Percentiles rank a stretch among this genome's conserved stretches.
These are phyloP conservation scores for Alfaro cultratus DNA, from an alignment of 2,797 vertebrate genomes.

Conservation along the genomic window DNA sequence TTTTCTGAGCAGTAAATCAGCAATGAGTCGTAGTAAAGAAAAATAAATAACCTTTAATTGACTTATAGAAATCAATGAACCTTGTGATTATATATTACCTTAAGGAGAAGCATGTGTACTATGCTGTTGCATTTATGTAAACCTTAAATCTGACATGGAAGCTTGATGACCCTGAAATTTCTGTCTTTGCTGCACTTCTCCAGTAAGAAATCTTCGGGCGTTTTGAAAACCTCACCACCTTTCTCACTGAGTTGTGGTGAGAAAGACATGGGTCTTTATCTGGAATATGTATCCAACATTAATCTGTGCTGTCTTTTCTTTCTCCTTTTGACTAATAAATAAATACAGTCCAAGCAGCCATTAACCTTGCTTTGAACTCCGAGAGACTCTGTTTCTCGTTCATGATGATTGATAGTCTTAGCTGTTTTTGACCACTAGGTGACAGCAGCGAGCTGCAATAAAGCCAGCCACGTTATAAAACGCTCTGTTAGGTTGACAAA, in stretches of 20 bases:
- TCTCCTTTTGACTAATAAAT: not conserved
- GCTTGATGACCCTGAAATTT: not conserved
- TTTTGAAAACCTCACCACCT: not conserved
- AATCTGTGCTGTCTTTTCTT: not conserved
- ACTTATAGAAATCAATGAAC: not conserved
- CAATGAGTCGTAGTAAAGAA: not conserved
- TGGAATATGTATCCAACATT: not conserved
- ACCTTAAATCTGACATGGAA: not conserved
- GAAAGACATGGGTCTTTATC: not conserved
- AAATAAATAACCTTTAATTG: not conserved
- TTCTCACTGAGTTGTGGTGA: not conserved
- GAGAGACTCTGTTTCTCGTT: not conserved
- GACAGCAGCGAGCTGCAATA: slow-evolving; percentile 32
- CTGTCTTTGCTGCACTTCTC: not conserved
- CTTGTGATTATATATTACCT: not conserved
- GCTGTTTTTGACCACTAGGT: slow-evolving; percentile 43
- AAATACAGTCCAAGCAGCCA: not conserved
- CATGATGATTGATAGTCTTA: not conserved
- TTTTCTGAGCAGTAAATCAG: not conserved
- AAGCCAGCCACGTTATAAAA: not conserved
- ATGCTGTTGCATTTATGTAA: not conserved
- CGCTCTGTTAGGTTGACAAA: not conserved
- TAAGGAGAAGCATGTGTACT: not conserved
- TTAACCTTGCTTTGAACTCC: not conserved
- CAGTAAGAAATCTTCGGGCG: not conserved